Evolutionary conservation across 2,888 invertebrate genomes (phyloP), one percentile per base, ranked within the genome.

Genomic region (Shargacucullia verbasci): DNA sequence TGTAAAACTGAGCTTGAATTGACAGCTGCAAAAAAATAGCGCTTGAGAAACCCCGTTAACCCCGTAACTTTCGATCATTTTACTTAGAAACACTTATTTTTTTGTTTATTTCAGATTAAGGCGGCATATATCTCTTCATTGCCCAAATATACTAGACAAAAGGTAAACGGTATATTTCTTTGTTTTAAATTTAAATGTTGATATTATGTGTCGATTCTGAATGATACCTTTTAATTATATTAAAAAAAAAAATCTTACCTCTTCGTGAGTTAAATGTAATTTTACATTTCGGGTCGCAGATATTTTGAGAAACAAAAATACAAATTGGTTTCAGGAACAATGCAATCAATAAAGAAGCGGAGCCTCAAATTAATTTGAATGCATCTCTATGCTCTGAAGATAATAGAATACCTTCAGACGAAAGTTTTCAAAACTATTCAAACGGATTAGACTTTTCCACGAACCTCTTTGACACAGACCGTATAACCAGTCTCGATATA

Each of bases 371-470:
- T 8, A 68, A 66, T 37, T 57, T 60, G 0, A 80, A 73, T 55
- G 44, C 70, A n/a, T 60, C 71, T 2, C 63, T 76, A 29, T 77
- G 66, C 39, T 68, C 73, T 0, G 88, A 88, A 35, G 87, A 89
- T 25, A 85, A 73, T 50, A 81, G 81, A 50, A 65, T 86, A 34
- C 87, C 88, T 0, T 90, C 89, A 6, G 90, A 90, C 40, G 90
- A 90, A 62, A 88, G 89, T 48, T 82, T 90, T 38, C 88, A 90
- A 35, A 90, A 88, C 70, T 87, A 83, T 48, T 79, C 89, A 0
- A 86, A 82, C 45, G 81, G 82, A 12, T 70, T 90, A 8, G 90
- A 89, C 47, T 89, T 89, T 63, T 83, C 88, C 0, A 87, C 85
- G 0, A 87, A 78, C 48, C 80, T 90, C 0, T 89, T 90, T 50